Percentiles rank a stretch among this genome's conserved stretches.
These are phyloP conservation scores for Eristalinus sepulchralis DNA, from an alignment of 2,888 invertebrate species.

Conservation along the genomic window DNA sequence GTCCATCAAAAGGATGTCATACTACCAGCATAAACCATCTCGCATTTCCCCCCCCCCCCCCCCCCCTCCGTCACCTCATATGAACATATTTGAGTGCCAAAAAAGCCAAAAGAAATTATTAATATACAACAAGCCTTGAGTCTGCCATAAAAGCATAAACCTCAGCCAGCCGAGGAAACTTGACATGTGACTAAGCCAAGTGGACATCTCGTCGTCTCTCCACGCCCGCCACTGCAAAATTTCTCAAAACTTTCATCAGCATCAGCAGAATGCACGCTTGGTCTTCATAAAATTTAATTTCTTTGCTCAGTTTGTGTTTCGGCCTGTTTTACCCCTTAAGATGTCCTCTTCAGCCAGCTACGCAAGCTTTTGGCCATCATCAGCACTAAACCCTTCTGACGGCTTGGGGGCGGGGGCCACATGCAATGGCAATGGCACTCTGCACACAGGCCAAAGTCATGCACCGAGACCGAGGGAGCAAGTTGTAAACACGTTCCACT, in stretches of 20 bases:
- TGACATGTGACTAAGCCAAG: neutral
- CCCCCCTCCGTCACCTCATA: too few relatives aligned
- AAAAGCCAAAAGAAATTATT: neutral
- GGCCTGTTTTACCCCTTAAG: too few relatives aligned
- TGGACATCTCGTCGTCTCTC: neutral
- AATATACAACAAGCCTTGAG: neutral
- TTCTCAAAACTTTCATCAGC: neutral
- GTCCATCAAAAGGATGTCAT: neutral
- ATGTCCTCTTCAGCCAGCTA: neutral
- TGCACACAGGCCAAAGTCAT: neutral
- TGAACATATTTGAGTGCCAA: neutral
- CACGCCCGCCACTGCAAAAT: neutral
- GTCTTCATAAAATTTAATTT: slow-evolving; percentile 41
- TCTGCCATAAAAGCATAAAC: neutral
- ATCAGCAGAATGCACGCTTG: neutral
- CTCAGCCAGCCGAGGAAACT: neutral
- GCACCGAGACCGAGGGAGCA: slow-evolving; percentile 5
- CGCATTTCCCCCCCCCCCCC: too few relatives aligned
- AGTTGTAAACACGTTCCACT: slow-evolving; percentile 57
- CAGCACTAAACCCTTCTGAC: slow-evolving; percentile 31
- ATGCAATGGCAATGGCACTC: neutral
- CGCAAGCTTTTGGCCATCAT: slow-evolving; percentile 28
- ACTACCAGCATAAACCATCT: neutral
- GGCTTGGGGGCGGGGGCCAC: too few relatives aligned
- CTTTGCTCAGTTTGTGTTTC: slow-evolving; percentile 28